Conservation (phyloP, 2,888 invertebrate genomes). For the Synanthedon andrenaeformis region DNA sequence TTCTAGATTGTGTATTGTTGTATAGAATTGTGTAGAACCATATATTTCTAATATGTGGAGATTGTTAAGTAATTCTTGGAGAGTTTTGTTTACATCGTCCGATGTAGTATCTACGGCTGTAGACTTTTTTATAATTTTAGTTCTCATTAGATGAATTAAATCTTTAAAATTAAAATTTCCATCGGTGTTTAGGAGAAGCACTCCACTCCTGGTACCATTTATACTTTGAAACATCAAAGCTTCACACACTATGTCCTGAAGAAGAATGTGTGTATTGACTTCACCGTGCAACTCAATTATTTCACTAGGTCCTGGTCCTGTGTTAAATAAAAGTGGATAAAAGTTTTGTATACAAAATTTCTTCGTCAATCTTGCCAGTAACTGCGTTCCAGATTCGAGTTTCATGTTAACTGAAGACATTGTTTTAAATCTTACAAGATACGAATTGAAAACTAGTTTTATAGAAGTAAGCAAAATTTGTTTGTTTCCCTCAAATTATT, state of each 20-base stretch:
- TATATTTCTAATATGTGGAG: slow-evolving; percentile 43
- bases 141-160: slow-evolving; percentile 22
- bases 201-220: slow-evolving; percentile 33
- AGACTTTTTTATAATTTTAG: slow-evolving; percentile 5
- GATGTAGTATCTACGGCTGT: neutral
- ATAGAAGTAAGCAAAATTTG: neutral
- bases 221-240: slow-evolving; percentile 27
- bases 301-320: slow-evolving; percentile 35
- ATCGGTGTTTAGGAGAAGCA: slow-evolving; percentile 51
- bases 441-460: neutral
- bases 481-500: too few relatives aligned
- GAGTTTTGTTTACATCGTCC: slow-evolving; percentile 11
- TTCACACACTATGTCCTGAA: slow-evolving; percentile 44
- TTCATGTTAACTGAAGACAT: slow-evolving; percentile 22
- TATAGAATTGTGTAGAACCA: slow-evolving; percentile 48
- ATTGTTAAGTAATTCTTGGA: slow-evolving; percentile 25
- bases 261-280: slow-evolving; percentile 22
- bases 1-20: slow-evolving; percentile 53
- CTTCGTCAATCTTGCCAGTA: slow-evolving; percentile 61
- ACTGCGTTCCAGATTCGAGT: slow-evolving; percentile 72
- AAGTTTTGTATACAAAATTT: slow-evolving; percentile 50
- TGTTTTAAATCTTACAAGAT: neutral
- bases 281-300: slow-evolving; percentile 45
- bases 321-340: slow-evolving; percentile 55
- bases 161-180: slow-evolving; percentile 41